Evolutionary conservation across 2,888 invertebrate species (phyloP).

Genomic region (Brenthis ino): DNA sequence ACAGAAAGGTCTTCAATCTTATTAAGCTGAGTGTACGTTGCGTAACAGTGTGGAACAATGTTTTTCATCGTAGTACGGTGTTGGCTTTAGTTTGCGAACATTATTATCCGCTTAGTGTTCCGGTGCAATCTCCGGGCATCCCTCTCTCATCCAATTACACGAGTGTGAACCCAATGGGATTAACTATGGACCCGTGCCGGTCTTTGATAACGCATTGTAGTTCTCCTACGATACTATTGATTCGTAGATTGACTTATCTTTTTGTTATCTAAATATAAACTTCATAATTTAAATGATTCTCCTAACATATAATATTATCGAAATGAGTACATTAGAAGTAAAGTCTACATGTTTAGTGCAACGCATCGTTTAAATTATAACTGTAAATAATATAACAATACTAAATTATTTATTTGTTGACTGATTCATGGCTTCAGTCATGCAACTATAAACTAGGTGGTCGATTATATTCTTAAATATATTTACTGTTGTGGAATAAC

Average conservation of each 20-base stretch:
- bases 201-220: constrained; percentile 28
- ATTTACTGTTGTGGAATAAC: constrained; percentile 6
- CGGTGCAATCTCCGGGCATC: constrained; percentile 68
- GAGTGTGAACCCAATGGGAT: constrained; percentile 75
- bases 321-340: background rate
- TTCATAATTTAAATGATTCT: background rate
- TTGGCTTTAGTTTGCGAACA: constrained; percentile 43
- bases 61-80: constrained; percentile 12
- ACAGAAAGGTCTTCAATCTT: constrained; percentile 25
- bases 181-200: constrained; percentile 46
- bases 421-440: constrained; percentile 12
- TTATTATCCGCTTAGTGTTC: constrained; percentile 75
- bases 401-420: constrained; percentile 7
- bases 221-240: constrained; percentile 13
- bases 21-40: constrained; percentile 23
- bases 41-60: constrained; percentile 20
- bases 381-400: constrained; percentile 12
- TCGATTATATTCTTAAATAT: constrained; percentile 10
- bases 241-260: constrained; percentile 5
- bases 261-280: background rate
- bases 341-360: too few relatives aligned
- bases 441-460: constrained; percentile 6
- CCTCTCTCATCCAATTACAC: constrained; percentile 77
- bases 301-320: background rate
- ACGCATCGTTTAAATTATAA: background rate